Conservation (phyloP, 2,797 vertebrate species). For the Hoplostethus atlanticus region DNA sequence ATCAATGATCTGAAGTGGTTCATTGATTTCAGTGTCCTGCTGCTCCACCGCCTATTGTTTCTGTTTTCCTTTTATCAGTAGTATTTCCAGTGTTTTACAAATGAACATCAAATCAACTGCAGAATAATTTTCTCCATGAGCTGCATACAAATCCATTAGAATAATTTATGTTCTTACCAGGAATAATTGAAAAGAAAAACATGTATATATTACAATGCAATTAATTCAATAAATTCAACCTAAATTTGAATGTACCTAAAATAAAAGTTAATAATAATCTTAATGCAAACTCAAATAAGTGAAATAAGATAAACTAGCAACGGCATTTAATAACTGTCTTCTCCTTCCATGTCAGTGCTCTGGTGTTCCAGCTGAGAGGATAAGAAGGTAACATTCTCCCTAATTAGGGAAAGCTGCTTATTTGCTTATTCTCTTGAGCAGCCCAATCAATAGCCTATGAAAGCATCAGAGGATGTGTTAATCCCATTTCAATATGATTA, state of each 20-base stretch:
- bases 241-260: no score
- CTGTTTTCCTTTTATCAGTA: not conserved
- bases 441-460: conserved; percentile 29
- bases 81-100: not conserved
- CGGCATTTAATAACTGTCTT: not conserved
- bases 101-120: not conserved
- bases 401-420: conserved; percentile 42
- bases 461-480: conserved; percentile 11
- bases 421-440: conserved; percentile 29
- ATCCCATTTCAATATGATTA: conserved; percentile 17
- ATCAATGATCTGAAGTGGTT: conserved; percentile 10
- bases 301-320: not conserved
- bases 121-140: not conserved
- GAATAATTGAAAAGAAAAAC: no score
- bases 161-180: not conserved
- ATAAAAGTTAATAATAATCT: no score
- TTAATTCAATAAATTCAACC: not conserved
- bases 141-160: not conserved
- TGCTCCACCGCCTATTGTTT: conserved; percentile 2
- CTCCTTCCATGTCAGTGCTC: not conserved
- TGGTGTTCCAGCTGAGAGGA: conserved; percentile 7
- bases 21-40: conserved; percentile 8
- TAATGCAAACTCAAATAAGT: no score
- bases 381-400: conserved; percentile 8
- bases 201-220: not conserved